A percentile compares a stretch with the other conserved stretches of the same genome.
Conservation (phyloP, 1,140 invertebrate genomes). For the Sitophilus oryzae region DNA sequence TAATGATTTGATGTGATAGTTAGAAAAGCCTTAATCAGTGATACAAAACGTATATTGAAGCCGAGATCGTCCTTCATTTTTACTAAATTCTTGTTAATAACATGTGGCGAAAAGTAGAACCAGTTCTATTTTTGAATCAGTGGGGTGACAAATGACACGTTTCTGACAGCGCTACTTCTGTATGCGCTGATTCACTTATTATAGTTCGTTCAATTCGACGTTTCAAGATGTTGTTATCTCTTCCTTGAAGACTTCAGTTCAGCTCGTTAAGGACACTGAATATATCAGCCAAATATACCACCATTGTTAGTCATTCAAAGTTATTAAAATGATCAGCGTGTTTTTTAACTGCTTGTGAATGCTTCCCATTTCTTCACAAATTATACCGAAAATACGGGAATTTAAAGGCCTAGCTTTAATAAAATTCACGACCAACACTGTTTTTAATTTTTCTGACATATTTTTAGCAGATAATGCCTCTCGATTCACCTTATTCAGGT, state of each 20-base stretch:
- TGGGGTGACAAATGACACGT: no score
- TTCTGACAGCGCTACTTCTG: no score
- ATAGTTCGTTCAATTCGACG: no score
- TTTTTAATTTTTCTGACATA: conserved; percentile 31
- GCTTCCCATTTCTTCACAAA: conserved; percentile 38
- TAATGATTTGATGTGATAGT: no score
- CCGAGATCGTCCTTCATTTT: no score
- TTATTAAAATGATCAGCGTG: conserved; percentile 11
- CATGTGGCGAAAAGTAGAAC: no score
- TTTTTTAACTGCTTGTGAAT: conserved; percentile 34
- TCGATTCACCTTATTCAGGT: conserved; percentile 21
- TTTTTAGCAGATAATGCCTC: conserved; percentile 33
- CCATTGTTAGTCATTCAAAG: no score
- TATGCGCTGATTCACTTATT: no score
- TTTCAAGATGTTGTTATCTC: conserved; percentile 10
- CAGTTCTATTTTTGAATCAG: no score
- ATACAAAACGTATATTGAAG: no score
- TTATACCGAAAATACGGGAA: conserved; percentile 35
- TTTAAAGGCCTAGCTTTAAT: conserved; percentile 38
- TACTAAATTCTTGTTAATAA: no score
- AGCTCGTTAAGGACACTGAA: conserved; percentile 11
- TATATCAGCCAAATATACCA: conserved; percentile 9
- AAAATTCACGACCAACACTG: conserved; percentile 37
- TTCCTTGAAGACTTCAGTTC: conserved; percentile 6
- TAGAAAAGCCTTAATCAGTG: no score